phyloP scores from a whole-genome alignment of 2,113 vertebrate species.

The Ceyx cyanopectus region DNA sequence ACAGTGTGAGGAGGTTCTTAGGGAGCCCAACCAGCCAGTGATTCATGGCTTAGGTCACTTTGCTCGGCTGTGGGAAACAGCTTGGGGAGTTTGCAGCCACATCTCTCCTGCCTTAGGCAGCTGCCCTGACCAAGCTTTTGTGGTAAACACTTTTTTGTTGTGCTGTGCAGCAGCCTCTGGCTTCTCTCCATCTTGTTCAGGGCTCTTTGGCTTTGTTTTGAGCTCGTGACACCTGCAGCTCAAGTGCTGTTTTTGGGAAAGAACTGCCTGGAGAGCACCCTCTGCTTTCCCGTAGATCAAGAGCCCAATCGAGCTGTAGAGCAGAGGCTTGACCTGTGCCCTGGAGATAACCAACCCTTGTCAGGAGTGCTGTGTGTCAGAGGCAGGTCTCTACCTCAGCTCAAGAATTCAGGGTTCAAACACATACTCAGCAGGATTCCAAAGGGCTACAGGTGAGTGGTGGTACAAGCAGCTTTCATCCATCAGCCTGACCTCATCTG shows the following conservation, averaged over 20 bases:
- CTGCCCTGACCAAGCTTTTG: not conserved
- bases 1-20: not conserved
- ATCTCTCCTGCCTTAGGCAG: not conserved
- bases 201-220: conserved; percentile 16
- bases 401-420: not conserved
- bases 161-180: not conserved
- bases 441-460: not conserved
- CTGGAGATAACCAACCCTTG: not conserved
- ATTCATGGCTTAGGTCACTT: not conserved
- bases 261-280: not conserved
- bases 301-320: conserved; percentile 21
- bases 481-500: not conserved
- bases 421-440: not conserved
- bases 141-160: not conserved
- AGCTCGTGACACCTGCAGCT: conserved; percentile 6
- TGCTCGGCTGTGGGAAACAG: not conserved
- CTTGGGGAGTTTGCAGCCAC: not conserved
- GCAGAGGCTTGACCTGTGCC: conserved; percentile 30
- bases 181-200: not conserved
- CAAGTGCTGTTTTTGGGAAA: conserved; percentile 30
- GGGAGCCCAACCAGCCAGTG: not conserved
- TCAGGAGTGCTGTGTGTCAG: not conserved
- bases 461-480: not conserved
- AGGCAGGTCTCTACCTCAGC: not conserved
- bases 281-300: not conserved